A percentile compares a stretch with the other conserved stretches of the same genome.
These are phyloP conservation scores for Bambusicola thoracicus DNA, from an alignment of 2,113 vertebrate species.

Conservation along the genomic window DNA sequence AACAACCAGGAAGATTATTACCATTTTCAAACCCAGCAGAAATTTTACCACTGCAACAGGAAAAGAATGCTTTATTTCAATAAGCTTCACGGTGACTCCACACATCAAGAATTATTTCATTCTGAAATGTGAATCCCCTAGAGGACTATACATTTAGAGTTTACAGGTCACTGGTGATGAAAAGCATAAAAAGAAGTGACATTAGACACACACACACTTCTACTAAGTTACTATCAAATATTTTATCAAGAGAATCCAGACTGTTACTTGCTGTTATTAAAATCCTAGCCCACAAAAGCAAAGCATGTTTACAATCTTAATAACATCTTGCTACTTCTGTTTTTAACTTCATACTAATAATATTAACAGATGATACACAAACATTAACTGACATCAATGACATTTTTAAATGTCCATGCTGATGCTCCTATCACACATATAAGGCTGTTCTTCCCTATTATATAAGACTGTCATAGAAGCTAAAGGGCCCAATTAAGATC, in stretches of 20 bases:
- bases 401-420: neutral
- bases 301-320: neutral
- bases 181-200: slow-evolving; percentile 42
- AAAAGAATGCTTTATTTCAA: neutral
- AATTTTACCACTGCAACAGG: neutral
- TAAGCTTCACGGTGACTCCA: neutral
- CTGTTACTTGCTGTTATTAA: neutral
- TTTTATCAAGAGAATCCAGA: neutral
- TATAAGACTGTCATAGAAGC: neutral
- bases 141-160: neutral
- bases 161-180: slow-evolving; percentile 27
- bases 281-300: neutral
- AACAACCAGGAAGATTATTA: neutral
- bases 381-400: neutral
- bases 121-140: slow-evolving; percentile 22
- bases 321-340: neutral
- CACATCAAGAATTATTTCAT: neutral
- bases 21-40: neutral
- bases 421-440: neutral
- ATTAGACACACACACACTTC: neutral
- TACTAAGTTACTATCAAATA: neutral
- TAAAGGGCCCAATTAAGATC: neutral
- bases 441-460: neutral
- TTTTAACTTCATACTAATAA: neutral
- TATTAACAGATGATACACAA: neutral